Evolutionary conservation across 2,888 invertebrate species (phyloP).

Genomic region (Eupeodes luniger): DNA sequence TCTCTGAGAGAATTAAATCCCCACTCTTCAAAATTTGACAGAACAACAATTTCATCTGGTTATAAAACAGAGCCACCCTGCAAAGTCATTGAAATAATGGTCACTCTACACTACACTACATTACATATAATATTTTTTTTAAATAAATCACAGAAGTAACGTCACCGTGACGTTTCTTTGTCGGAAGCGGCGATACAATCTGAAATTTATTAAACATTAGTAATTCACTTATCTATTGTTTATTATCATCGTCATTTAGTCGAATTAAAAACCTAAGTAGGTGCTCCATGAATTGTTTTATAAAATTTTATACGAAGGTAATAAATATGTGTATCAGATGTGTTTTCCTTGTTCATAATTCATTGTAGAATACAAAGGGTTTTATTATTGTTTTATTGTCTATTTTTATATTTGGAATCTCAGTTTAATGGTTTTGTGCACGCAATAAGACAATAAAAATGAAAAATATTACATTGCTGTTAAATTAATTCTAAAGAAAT

Average conservation of each 20-base stretch:
- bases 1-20: too few relatives aligned
- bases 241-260: conserved; percentile 49
- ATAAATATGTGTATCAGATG: not conserved
- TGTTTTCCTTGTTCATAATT: not conserved
- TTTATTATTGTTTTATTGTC: not conserved
- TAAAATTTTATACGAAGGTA: not conserved
- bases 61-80: too few relatives aligned
- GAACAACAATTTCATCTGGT: too few relatives aligned
- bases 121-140: not conserved
- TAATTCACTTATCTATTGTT: conserved; percentile 31
- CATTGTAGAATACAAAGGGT: not conserved
- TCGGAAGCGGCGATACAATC: conserved; percentile 9
- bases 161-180: not conserved
- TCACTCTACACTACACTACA: too few relatives aligned
- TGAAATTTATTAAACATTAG: conserved; percentile 33
- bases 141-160: not conserved
- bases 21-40: too few relatives aligned
- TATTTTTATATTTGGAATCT: not conserved
- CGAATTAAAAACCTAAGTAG: conserved; percentile 38
- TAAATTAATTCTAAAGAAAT: conserved; percentile 3
- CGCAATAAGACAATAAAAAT: conserved; percentile 40
- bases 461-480: not conserved
- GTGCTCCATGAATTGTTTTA: conserved; percentile 17
- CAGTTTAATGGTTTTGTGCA: conserved; percentile 20
- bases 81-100: too few relatives aligned